These are phyloP conservation scores for Drosophila neonasuta DNA, from an alignment of 2,888 invertebrate genomes.

Conservation along the genomic window DNA sequence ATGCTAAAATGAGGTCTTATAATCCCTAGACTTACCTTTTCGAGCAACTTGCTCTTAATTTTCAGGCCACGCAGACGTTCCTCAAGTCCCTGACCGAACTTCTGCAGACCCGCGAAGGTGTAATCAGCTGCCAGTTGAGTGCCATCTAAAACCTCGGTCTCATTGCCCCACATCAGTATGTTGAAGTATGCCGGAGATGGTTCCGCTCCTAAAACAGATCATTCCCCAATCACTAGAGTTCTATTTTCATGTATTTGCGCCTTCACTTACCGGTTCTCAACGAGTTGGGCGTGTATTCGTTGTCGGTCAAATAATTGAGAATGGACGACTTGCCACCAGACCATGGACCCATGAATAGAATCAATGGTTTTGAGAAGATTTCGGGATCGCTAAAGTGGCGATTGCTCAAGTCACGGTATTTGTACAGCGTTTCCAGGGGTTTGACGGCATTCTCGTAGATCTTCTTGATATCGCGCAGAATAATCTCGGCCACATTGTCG, in stretches of 20 bases:
- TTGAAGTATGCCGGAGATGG: constrained; percentile 97
- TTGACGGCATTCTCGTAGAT: constrained; percentile 93
- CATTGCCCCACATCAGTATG: constrained; percentile 93
- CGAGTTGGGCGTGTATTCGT: constrained; percentile 91
- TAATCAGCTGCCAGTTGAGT: constrained; percentile 97
- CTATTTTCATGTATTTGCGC: background rate
- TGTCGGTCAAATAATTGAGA: constrained; percentile 94
- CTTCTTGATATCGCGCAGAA: constrained; percentile 92
- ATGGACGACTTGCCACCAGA: constrained; percentile 97
- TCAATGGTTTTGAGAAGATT: constrained; percentile 95
- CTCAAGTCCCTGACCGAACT: constrained; percentile 96
- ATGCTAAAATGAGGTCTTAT: background rate
- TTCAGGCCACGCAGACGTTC: constrained; percentile 92
- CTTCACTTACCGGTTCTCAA: constrained; percentile 89
- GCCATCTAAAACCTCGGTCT: constrained; percentile 93
- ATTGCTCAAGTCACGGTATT: constrained; percentile 95
- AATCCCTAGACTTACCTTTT: constrained; percentile 86
- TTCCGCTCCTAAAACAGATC: constrained; percentile 89
- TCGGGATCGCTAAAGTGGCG: constrained; percentile 96
- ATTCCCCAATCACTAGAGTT: background rate
- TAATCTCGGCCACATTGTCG: constrained; percentile 88
- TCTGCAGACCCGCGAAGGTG: constrained; percentile 96
- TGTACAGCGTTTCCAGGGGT: constrained; percentile 94
- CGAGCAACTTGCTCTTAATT: constrained; percentile 91
- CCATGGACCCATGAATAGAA: constrained; percentile 98